A percentile compares a stretch with the other conserved stretches of the same genome.
These are phyloP conservation scores for Nesoenas mayeri DNA, from an alignment of 2,113 vertebrate genomes.

Conservation along the genomic window DNA sequence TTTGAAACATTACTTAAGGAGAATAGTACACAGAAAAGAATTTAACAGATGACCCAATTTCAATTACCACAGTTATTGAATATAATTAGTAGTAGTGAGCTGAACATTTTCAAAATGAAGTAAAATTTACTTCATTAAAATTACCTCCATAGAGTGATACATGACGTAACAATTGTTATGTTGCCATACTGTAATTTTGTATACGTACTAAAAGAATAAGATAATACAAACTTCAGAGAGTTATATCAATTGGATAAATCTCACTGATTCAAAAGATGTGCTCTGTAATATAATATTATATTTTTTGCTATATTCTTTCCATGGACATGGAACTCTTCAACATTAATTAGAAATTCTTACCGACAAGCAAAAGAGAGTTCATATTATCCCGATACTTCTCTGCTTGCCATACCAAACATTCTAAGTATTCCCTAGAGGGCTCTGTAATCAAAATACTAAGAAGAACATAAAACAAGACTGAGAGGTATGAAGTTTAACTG, in stretches of 20 bases:
- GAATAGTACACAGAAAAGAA: neutral
- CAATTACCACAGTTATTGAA: neutral
- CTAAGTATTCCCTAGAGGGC: constrained; percentile 15
- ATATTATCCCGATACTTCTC: constrained; percentile 61
- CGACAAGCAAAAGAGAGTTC: constrained; percentile 56
- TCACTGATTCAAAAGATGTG: neutral
- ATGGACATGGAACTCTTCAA: neutral
- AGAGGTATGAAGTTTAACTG: neutral
- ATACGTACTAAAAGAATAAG: neutral
- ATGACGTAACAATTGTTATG: neutral
- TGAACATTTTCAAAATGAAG: neutral
- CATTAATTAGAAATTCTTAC: constrained; percentile 58
- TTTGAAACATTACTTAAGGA: neutral
- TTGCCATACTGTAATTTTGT: neutral
- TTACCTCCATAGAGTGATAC: neutral
- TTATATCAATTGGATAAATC: neutral
- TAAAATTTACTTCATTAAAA: neutral
- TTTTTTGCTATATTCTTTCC: neutral
- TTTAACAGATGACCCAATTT: neutral
- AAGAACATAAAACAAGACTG: constrained; percentile 10
- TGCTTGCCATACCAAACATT: constrained; percentile 49
- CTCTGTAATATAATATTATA: neutral
- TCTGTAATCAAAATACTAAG: constrained; percentile 61
- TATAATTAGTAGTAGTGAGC: neutral
- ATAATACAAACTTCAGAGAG: neutral